Conservation (phyloP, 2,113 vertebrate species). For the Anser brachyrhynchus region DNA sequence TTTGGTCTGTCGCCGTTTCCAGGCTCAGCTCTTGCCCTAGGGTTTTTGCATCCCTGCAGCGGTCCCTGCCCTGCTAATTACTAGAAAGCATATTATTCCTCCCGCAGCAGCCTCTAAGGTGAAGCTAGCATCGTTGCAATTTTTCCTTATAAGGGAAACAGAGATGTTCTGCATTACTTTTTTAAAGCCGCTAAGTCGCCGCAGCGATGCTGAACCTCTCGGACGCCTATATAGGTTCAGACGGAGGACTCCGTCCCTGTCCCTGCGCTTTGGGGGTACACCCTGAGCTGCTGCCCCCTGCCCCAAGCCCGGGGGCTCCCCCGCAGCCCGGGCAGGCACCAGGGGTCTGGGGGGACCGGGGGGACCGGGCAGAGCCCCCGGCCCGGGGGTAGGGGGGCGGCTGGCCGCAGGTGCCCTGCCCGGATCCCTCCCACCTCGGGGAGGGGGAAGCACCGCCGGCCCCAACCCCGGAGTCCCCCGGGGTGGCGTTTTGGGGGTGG, state of each 20-base stretch:
- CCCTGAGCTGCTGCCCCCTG: too few relatives aligned
- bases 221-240: background rate
- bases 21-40: background rate
- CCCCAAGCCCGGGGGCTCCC: too few relatives aligned
- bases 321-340: too few relatives aligned
- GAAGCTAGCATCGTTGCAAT: background rate
- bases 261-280: too few relatives aligned
- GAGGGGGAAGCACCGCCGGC: too few relatives aligned
- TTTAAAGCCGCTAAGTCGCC: background rate
- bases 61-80: background rate
- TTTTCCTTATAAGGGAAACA: slow-evolving; percentile 34
- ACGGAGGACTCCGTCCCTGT: background rate
- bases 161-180: background rate
- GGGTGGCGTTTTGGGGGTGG: background rate
- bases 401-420: background rate
- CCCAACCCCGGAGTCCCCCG: background rate
- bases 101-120: background rate
- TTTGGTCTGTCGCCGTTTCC: background rate
- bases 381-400: background rate
- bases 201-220: background rate
- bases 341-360: too few relatives aligned
- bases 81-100: background rate
- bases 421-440: background rate
- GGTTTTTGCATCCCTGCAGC: background rate
- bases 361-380: too few relatives aligned